These are phyloP conservation scores for Hypolimnas misippus DNA, from an alignment of 2,888 invertebrate genomes.

Conservation along the genomic window DNA sequence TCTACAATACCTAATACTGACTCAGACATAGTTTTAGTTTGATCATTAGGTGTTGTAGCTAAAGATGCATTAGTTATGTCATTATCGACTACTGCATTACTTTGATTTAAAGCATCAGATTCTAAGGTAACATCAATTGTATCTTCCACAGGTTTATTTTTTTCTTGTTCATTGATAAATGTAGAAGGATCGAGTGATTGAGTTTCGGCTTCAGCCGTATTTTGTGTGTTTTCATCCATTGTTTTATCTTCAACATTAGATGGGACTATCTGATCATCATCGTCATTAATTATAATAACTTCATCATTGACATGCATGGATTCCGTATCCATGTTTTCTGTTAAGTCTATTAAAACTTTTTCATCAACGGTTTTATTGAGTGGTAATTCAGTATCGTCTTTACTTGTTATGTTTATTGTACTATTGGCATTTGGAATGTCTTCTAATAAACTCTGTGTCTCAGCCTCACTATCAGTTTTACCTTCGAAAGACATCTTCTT, in stretches of 20 bases:
- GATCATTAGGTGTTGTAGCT: constrained; percentile 44
- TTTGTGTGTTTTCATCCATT: constrained; percentile 46
- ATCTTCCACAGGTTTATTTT: neutral
- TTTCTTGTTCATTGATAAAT: constrained; percentile 23
- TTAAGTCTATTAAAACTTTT: constrained; percentile 52
- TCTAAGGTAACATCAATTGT: constrained; percentile 9
- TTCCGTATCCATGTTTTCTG: constrained; percentile 70
- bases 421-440: constrained; percentile 11
- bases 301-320: constrained; percentile 52
- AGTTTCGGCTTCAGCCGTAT: constrained; percentile 65
- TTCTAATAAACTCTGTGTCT: constrained; percentile 41
- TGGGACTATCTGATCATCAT: constrained; percentile 46
- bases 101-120: neutral
- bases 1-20: constrained; percentile 37
- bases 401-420: constrained; percentile 47
- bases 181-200: constrained; percentile 54
- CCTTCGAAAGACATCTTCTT: constrained; percentile 52
- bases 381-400: constrained; percentile 64
- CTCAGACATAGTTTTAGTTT: constrained; percentile 48
- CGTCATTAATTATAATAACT: constrained; percentile 53
- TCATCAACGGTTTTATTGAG: constrained; percentile 60
- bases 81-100: constrained; percentile 17
- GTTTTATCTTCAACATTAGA: constrained; percentile 50
- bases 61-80: constrained; percentile 30
- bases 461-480: constrained; percentile 13